These are phyloP conservation scores for Margarornis squamiger DNA, from an alignment of 2,797 vertebrate genomes.

Conservation along the genomic window DNA sequence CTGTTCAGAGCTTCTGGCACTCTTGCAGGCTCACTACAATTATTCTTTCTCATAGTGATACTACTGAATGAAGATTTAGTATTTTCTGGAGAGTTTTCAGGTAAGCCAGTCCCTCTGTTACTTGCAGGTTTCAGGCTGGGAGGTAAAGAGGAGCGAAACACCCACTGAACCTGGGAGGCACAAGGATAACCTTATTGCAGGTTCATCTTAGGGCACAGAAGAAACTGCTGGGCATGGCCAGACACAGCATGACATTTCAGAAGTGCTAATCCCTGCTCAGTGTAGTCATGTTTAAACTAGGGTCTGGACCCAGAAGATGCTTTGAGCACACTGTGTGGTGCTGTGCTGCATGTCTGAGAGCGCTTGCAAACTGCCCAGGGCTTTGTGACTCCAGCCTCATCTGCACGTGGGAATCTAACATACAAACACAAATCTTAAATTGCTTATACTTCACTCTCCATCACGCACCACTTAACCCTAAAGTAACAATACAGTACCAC, in stretches of 20 bases:
- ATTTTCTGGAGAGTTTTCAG: neutral
- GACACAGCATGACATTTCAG: neutral
- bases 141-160: neutral
- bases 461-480: neutral
- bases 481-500: conserved; percentile 41
- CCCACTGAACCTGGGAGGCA: neutral
- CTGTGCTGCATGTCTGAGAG: neutral
- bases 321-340: too few relatives aligned
- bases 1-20: neutral
- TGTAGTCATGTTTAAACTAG: neutral
- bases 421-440: neutral
- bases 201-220: neutral
- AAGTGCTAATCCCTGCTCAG: neutral
- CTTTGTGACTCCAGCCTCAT: neutral
- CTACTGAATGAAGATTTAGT: neutral
- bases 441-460: neutral
- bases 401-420: neutral
- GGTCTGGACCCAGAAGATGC: neutral
- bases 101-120: neutral
- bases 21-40: neutral
- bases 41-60: neutral
- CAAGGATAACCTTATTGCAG: neutral
- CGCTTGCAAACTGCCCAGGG: neutral
- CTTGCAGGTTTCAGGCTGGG: neutral
- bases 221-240: neutral